Percentiles rank a stretch among this genome's conserved stretches.
Evolutionary conservation across 1,140 invertebrate genomes (phyloP).

Genomic region (Diorhabda carinulata): DNA sequence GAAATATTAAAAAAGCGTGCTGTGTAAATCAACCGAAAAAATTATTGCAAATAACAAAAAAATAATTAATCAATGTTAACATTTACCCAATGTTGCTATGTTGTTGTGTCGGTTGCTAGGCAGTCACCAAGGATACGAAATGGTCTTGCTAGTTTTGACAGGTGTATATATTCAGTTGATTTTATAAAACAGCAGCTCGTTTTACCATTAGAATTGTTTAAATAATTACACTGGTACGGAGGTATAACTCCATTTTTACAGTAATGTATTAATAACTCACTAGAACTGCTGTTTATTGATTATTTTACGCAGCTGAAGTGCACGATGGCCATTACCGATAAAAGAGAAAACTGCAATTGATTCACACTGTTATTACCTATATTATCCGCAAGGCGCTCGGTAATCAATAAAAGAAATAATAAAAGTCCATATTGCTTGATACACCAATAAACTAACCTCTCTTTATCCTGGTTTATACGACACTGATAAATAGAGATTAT

Average conservation of each 20-base stretch:
- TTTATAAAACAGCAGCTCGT: neutral
- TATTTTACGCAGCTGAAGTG: slow-evolving; percentile 33
- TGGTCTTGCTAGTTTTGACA: slow-evolving; percentile 43
- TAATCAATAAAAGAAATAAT: slow-evolving; percentile 17
- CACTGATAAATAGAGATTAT: neutral
- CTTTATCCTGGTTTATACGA: neutral
- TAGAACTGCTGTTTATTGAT: slow-evolving; percentile 36
- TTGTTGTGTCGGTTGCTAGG: slow-evolving; percentile 50
- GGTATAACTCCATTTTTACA: slow-evolving; percentile 26
- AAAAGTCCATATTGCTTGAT: neutral
- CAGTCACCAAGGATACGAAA: slow-evolving; percentile 48
- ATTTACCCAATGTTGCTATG: slow-evolving; percentile 47
- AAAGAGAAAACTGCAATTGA: slow-evolving; percentile 31
- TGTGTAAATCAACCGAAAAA: slow-evolving; percentile 1
- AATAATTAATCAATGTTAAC: slow-evolving; percentile 24
- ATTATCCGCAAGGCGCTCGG: slow-evolving; percentile 14
- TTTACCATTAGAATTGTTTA: slow-evolving; percentile 10
- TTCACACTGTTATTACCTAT: slow-evolving; percentile 8
- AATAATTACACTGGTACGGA: slow-evolving; percentile 11
- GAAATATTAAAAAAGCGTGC: neutral
- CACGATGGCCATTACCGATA: slow-evolving; percentile 27
- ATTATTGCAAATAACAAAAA: slow-evolving; percentile 20
- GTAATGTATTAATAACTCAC: slow-evolving; percentile 31
- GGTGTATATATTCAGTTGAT: slow-evolving; percentile 27
- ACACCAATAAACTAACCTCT: neutral